Evolutionary conservation across 2,113 vertebrate species (phyloP), one percentile per base, ranked within the genome.

Genomic region (Oncorhynchus tshawytscha): DNA sequence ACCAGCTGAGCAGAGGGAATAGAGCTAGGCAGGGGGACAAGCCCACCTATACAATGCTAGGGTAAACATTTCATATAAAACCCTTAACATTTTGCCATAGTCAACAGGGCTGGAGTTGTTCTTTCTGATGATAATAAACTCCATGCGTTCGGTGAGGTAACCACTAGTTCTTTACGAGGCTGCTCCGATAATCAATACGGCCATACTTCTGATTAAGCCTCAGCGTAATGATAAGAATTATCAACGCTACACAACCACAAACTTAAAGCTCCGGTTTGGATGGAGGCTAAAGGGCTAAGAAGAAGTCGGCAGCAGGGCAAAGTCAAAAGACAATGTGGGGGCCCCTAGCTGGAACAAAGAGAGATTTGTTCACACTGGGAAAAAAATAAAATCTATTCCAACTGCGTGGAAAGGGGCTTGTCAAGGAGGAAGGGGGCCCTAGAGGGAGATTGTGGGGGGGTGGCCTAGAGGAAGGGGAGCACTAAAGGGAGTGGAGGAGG

Each of bases 301-400:
- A 29, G 18, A 34, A n/a, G 65, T 29, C 65, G 18, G 67, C 67
- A 11, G 49, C 64, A 20, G 4, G 20, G 69, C 25, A 66, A 73
- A 71, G 77, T 91, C 89, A 90, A 87, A 87, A 91, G 78, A 90
- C 78, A 78, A 78, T 87, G 88, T 6, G 57, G 39, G 39, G 60
- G 39, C 60, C 59, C 22, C 27, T 62, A 83, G 87, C 82, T 86
- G 84, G 85, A 91, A 94, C 90, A 94, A 94, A 94, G 87, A 88
- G 82, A 90, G 88, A 93, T 93, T 91, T 93, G 91, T 94, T 94
- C 91, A 93, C 90, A 90, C 88, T 85, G 84, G 83, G 85, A 85
- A 88, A 89, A 82, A 90, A 94, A 92, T 79, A 92, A 2, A 6
- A 34, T 86, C 78, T 90, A 89, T 93, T 93, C 91, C 87, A 92